Evolutionary conservation across 2,113 vertebrate species (phyloP).

Genomic region (Crotalus tigris): DNA sequence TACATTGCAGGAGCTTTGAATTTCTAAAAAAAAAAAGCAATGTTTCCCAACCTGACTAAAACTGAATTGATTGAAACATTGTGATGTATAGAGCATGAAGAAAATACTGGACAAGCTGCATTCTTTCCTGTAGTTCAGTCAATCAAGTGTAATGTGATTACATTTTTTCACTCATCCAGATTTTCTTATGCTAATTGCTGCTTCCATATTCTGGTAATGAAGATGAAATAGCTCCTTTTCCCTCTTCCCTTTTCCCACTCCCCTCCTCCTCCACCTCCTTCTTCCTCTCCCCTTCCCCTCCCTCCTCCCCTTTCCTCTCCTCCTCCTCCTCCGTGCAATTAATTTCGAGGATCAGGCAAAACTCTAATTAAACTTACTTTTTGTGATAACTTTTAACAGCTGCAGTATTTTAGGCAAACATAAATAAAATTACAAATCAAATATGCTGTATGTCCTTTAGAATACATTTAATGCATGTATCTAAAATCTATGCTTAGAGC

Average conservation of each 20-base stretch:
- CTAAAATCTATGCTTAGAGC: background rate
- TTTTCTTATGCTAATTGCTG: background rate
- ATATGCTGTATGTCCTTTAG: background rate
- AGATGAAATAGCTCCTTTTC: background rate
- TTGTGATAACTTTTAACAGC: background rate
- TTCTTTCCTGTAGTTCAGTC: background rate
- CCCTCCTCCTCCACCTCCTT: background rate
- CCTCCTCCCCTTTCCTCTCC: too few species aligned
- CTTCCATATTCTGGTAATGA: background rate
- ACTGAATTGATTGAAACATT: background rate
- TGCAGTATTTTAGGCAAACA: background rate
- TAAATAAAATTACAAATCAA: background rate
- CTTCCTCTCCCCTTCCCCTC: too few species aligned
- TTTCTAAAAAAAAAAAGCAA: background rate
- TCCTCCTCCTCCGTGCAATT: background rate
- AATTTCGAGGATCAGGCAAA: background rate
- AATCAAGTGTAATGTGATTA: background rate
- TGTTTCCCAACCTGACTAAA: background rate
- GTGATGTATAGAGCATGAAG: background rate
- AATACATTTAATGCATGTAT: background rate
- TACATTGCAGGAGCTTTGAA: background rate
- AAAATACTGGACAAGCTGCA: background rate
- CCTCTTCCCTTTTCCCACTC: background rate
- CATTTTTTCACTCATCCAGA: background rate
- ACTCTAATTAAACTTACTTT: background rate